Percentiles rank a stretch among this genome's conserved stretches.
phyloP scores from a whole-genome alignment of 2,797 vertebrate species.

The Helicolenus hilgendorfi region DNA sequence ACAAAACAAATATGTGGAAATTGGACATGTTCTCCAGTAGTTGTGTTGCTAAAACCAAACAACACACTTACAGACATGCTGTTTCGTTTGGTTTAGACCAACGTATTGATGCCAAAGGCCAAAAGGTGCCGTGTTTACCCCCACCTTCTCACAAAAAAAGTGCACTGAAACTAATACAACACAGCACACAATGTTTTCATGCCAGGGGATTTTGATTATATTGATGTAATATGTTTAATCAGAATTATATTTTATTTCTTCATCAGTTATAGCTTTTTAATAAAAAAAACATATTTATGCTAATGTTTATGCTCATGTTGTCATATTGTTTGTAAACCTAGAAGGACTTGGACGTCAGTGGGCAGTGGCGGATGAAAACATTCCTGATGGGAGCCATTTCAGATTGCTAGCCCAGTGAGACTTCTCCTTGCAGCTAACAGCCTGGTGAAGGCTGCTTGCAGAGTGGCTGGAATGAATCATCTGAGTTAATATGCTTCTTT shows the following conservation, averaged over 20 bases:
- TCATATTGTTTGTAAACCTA: conserved; percentile 34
- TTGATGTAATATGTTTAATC: conserved; percentile 63
- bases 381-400: conserved; percentile 69
- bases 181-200: conserved; percentile 25
- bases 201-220: conserved; percentile 42
- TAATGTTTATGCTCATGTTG: not conserved
- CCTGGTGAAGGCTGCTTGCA: conserved; percentile 59
- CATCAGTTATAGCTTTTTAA: conserved; percentile 10
- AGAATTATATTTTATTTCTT: conserved; percentile 33
- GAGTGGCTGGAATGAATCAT: conserved; percentile 80
- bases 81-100: conserved; percentile 24
- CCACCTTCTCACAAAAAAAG: conserved; percentile 2
- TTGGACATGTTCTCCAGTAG: conserved; percentile 7
- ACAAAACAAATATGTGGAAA: not conserved
- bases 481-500: conserved; percentile 79
- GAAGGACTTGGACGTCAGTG: conserved; percentile 40
- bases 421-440: conserved; percentile 48
- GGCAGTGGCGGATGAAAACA: conserved; percentile 41
- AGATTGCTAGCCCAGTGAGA: conserved; percentile 48
- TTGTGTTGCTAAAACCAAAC: conserved; percentile 9
- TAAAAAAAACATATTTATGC: conserved; percentile 4
- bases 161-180: conserved; percentile 15
- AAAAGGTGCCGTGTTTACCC: conserved; percentile 28
- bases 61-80: not conserved
- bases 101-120: conserved; percentile 9